Conservation (phyloP, 2,113 vertebrate species). For the Reinhardtius hippoglossoides region DNA sequence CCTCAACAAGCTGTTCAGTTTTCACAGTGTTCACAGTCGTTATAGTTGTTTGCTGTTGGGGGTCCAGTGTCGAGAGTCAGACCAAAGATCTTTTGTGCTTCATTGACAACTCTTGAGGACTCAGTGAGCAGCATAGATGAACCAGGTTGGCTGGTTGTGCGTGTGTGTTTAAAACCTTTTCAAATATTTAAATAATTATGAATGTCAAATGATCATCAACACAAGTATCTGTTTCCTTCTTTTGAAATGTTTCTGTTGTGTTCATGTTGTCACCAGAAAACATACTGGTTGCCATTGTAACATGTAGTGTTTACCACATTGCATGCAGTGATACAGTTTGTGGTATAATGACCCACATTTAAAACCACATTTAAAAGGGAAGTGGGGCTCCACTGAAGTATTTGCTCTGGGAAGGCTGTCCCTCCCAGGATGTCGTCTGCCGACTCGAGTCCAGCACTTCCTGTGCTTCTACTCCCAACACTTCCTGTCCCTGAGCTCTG, state of each 20-base stretch:
- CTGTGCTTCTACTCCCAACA: conserved; percentile 68
- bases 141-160: background rate
- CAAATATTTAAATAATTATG: no score
- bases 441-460: conserved; percentile 66
- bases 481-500: conserved; percentile 69
- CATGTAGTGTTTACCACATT: background rate
- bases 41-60: conserved; percentile 6
- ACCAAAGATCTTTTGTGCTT: background rate
- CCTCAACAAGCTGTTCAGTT: conserved; percentile 23
- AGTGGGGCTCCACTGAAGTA: conserved; percentile 26
- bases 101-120: background rate
- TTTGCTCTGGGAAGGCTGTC: conserved; percentile 27
- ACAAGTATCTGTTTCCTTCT: conserved; percentile 9
- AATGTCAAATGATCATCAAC: background rate
- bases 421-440: conserved; percentile 72
- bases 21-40: conserved; percentile 29
- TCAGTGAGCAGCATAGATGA: background rate
- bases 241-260: background rate
- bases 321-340: conserved; percentile 2
- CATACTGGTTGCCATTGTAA: conserved; percentile 20
- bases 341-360: background rate
- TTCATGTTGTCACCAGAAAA: conserved; percentile 5
- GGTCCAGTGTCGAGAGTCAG: conserved; percentile 3
- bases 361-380: conserved; percentile 43
- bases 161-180: accelerated